Evolutionary conservation across 2,113 vertebrate species (phyloP).

Genomic region (Hypanus sabinus): DNA sequence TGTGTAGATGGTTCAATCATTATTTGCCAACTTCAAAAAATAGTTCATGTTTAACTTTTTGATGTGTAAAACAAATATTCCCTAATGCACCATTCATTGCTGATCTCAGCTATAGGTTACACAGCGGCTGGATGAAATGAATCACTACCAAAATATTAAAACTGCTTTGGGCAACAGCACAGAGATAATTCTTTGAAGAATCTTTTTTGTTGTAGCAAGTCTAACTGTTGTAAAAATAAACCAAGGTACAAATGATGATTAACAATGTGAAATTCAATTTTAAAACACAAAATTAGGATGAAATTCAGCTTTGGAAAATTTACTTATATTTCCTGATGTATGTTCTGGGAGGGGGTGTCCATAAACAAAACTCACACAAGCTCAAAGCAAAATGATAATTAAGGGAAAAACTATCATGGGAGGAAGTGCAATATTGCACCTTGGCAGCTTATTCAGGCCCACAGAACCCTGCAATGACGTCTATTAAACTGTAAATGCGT

Average conservation of each 20-base stretch:
- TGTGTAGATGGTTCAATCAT: neutral
- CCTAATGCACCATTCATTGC: neutral
- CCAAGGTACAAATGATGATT: neutral
- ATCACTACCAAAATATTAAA: neutral
- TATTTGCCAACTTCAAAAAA: slow-evolving; percentile 20
- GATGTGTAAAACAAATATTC: slow-evolving; percentile 30
- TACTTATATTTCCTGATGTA: neutral
- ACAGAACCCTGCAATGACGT: neutral
- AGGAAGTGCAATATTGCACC: neutral
- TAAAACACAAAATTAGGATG: neutral
- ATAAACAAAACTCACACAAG: slow-evolving; percentile 2
- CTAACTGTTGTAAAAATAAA: neutral
- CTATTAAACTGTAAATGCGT: neutral
- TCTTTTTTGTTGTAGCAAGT: neutral
- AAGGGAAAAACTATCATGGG: slow-evolving; percentile 23
- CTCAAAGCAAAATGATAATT: slow-evolving; percentile 10
- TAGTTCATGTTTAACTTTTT: slow-evolving; percentile 4
- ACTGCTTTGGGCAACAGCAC: neutral
- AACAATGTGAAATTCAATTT: slow-evolving; percentile 24
- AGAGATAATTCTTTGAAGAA: neutral
- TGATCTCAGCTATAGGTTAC: neutral
- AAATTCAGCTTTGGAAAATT: neutral
- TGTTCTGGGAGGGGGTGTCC: neutral
- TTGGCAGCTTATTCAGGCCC: neutral
- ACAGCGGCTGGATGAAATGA: neutral